These are phyloP conservation scores for Nemotelus pantherinus DNA, from an alignment of 2,888 invertebrate genomes.

Conservation along the genomic window DNA sequence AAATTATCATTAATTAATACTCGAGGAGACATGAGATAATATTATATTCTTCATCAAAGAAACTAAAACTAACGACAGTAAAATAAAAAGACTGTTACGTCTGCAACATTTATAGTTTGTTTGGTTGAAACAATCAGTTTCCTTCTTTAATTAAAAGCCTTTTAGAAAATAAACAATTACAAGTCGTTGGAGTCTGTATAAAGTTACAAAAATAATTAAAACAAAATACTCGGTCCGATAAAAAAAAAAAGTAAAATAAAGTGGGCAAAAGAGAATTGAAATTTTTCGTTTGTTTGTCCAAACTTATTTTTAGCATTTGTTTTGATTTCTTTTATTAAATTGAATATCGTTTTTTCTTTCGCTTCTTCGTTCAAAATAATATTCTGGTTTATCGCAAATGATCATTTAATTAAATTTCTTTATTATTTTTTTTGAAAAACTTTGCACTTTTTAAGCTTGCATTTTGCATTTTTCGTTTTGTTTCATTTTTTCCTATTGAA, in stretches of 20 bases:
- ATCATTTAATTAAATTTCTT: conserved; percentile 45
- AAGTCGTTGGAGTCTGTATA: too few species aligned
- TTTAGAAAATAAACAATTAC: too few species aligned
- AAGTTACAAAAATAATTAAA: neutral
- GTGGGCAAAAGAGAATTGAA: too few species aligned
- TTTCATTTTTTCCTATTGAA: conserved; percentile 50
- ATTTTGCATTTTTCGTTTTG: conserved; percentile 45
- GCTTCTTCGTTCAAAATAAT: conserved; percentile 34
- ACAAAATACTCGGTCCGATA: neutral
- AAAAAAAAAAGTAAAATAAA: too few species aligned
- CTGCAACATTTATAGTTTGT: too few species aligned
- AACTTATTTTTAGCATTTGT: neutral
- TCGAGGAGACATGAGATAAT: conserved; percentile 41
- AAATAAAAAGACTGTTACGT: conserved; percentile 1
- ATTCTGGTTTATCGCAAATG: conserved; percentile 42
- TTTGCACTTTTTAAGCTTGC: conserved; percentile 56
- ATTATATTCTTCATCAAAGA: conserved; percentile 33
- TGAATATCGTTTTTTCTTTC: conserved; percentile 24
- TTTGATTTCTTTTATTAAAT: conserved; percentile 45
- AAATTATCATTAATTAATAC: conserved; percentile 38
- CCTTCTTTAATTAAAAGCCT: too few species aligned
- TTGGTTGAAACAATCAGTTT: too few species aligned
- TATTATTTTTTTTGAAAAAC: conserved; percentile 40
- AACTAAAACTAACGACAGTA: conserved; percentile 26
- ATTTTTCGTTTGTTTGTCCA: neutral